These are phyloP conservation scores for Atractosteus spatula DNA, from an alignment of 2,113 vertebrate species.

Conservation along the genomic window DNA sequence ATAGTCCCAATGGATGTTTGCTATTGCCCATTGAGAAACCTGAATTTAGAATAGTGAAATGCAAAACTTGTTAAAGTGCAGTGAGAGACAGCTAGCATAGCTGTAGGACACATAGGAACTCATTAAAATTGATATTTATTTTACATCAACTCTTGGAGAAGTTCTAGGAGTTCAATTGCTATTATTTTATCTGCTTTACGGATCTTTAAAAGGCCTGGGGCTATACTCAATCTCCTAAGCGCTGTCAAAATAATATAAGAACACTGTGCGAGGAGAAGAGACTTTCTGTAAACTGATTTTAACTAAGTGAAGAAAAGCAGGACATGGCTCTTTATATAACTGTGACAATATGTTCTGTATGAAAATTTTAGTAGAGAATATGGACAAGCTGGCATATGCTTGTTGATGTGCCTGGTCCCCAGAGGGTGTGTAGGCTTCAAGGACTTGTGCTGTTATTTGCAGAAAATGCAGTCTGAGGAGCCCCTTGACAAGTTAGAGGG, in stretches of 20 bases:
- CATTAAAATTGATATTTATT: conserved; percentile 4
- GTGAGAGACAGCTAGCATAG: background rate
- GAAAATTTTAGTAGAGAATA: background rate
- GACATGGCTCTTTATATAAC: background rate
- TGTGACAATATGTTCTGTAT: background rate
- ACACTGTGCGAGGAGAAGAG: background rate
- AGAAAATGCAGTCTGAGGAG: background rate
- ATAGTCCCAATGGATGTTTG: too few relatives aligned
- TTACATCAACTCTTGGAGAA: background rate
- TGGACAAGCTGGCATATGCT: conserved; percentile 1
- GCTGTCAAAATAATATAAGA: conserved; percentile 1
- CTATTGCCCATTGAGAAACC: background rate
- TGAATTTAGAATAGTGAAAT: background rate
- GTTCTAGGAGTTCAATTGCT: background rate
- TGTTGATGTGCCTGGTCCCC: background rate
- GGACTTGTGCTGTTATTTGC: background rate
- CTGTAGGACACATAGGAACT: background rate
- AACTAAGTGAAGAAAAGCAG: conserved; percentile 1
- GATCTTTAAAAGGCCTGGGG: background rate
- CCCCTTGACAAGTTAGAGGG: too few relatives aligned
- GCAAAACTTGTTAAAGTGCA: background rate
- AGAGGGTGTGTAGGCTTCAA: background rate
- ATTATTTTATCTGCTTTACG: background rate
- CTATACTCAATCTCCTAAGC: background rate
- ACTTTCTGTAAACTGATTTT: background rate